These are phyloP conservation scores for Cantharis nigra DNA, from an alignment of 2,888 invertebrate species.

Conservation along the genomic window DNA sequence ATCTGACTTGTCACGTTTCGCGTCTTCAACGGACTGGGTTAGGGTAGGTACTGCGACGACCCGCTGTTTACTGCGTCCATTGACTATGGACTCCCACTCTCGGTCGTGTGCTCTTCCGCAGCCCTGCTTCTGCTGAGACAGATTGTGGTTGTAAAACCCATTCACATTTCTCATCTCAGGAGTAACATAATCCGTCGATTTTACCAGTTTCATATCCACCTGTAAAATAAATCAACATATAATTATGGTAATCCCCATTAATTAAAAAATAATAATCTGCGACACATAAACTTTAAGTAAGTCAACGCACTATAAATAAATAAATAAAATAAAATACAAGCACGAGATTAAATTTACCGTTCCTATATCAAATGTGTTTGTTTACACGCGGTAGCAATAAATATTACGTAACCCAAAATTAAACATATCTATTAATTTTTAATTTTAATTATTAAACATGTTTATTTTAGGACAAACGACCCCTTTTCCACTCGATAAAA, in stretches of 20 bases:
- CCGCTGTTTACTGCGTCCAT: constrained; percentile 46
- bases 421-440: background rate
- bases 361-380: background rate
- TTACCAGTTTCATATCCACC: constrained; percentile 60
- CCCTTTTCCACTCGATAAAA: background rate
- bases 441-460: background rate
- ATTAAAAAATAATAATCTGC: background rate
- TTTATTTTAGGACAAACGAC: background rate
- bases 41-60: constrained; percentile 47
- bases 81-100: constrained; percentile 49
- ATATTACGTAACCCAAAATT: background rate
- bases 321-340: background rate
- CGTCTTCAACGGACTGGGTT: constrained; percentile 41
- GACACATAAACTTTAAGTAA: background rate
- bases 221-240: constrained; percentile 45
- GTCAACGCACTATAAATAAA: background rate
- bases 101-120: constrained; percentile 36
- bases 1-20: constrained; percentile 34
- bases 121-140: constrained; percentile 41
- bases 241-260: background rate
- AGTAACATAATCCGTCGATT: constrained; percentile 57
- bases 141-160: constrained; percentile 45
- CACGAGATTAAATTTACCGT: background rate
- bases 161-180: constrained; percentile 50
- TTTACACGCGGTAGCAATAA: background rate